Base-by-base conservation (phyloP, 2,888 invertebrate species). In the Drosophila mercatorum region DNA sequence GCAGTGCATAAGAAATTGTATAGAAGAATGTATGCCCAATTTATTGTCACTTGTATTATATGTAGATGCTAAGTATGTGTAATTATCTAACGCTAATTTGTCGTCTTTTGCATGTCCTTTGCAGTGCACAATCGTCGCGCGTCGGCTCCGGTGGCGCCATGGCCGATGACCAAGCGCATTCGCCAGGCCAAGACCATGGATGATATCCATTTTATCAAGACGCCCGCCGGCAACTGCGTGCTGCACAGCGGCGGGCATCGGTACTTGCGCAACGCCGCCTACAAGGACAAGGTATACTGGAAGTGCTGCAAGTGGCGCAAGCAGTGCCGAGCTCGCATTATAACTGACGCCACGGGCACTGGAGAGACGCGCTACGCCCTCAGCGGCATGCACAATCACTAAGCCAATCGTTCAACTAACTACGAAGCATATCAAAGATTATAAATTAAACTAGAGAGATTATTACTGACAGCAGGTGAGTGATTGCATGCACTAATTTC, bases 261-360 rank as follows among this genome's bases (percentile, higher is more conserved):
- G 31, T 93, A 92, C 65, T 91, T 93, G 31, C 91, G 91, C 49
- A 93, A 93, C 56, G 93, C 93, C 61, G 83, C 90, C 38, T 92
- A 93, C 78, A 92, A 92, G 58, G 83, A 91, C 6, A 93, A 92
- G 71, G 84, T 92, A 10, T 93, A 93, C 69, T 93, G 93, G 93
- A 93, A 93, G 80, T 93, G 93, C 83, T 90, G 92, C 46, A 93
- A 92, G 69, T 93, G 93, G 93, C 93, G 93, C 71, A 91, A 83
- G 40, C 90, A 90, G 58, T 93, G 93, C 61, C 91, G 91, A 38
- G 92, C 92, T 8, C 87, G 93, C 63, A 91, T 93, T 5, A 93
- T 93, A 14, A 93, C 93, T 1, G 91, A 89, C 40, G 64, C 88
- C 17, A 77, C 88, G 28, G 72, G 88, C 52, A 88, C 83, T 59